These are phyloP conservation scores for Scaptomyza cyrtandrae DNA, from an alignment of 2,888 invertebrate species.

Conservation along the genomic window DNA sequence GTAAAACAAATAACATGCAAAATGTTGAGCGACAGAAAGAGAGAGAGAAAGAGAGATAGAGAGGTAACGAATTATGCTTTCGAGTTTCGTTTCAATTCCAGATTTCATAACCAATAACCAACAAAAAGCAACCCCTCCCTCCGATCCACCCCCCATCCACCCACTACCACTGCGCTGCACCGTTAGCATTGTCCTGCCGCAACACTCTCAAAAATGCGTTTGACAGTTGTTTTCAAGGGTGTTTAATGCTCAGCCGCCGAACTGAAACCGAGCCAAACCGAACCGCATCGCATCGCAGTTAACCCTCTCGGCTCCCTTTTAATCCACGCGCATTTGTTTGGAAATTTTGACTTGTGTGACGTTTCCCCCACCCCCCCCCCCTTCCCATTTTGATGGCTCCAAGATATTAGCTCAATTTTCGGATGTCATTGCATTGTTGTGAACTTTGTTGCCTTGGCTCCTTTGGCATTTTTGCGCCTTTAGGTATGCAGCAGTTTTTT, in stretches of 20 bases:
- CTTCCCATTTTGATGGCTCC: background rate
- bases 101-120: slow-evolving; percentile 40
- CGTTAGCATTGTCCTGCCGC: slow-evolving; percentile 25
- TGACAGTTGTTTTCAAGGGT: slow-evolving; percentile 82
- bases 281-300: slow-evolving; percentile 9
- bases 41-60: background rate
- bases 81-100: slow-evolving; percentile 18
- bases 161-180: too few species aligned
- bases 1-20: slow-evolving; percentile 61
- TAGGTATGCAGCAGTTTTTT: slow-evolving; percentile 64
- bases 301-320: background rate
- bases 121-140: background rate
- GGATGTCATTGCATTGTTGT: slow-evolving; percentile 40
- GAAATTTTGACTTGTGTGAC: slow-evolving; percentile 6
- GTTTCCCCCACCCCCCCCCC: background rate
- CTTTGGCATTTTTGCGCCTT: slow-evolving; percentile 48
- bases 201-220: slow-evolving; percentile 71
- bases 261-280: slow-evolving; percentile 17
- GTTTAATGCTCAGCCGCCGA: slow-evolving; percentile 62
- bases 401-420: slow-evolving; percentile 15
- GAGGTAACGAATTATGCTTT: background rate
- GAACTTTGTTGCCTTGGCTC: slow-evolving; percentile 24
- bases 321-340: slow-evolving; percentile 23
- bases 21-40: slow-evolving; percentile 41
- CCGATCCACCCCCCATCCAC: background rate